These are phyloP conservation scores for Argyrosomus regius DNA, from an alignment of 2,797 vertebrate species.

Conservation along the genomic window DNA sequence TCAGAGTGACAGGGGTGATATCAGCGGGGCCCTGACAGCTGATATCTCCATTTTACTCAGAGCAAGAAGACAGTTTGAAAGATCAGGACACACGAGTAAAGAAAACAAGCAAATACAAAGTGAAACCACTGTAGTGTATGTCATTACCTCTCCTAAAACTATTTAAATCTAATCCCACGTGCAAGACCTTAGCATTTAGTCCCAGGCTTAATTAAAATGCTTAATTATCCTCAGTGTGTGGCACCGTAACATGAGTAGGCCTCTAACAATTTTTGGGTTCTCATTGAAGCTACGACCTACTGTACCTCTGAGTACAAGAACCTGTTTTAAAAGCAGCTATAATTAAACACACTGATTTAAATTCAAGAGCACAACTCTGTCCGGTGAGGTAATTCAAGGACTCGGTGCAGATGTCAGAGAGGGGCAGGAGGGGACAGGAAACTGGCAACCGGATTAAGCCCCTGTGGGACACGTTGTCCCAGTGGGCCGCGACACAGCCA, in stretches of 20 bases:
- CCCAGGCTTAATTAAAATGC: constrained; percentile 63
- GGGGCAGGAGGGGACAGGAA: constrained; percentile 64
- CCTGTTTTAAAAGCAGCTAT: constrained; percentile 55
- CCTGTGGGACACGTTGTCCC: constrained; percentile 67
- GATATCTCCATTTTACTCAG: constrained; percentile 26
- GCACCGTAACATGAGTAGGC: constrained; percentile 32
- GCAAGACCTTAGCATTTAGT: constrained; percentile 30
- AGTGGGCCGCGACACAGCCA: constrained; percentile 52
- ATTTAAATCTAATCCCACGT: constrained; percentile 48
- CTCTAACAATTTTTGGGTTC: constrained; percentile 49
- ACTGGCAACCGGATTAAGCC: constrained; percentile 70
- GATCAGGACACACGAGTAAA: not conserved
- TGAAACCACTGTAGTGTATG: constrained; percentile 10
- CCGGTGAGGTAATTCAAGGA: constrained; percentile 64
- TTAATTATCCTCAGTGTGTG: constrained; percentile 61
- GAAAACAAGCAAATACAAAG: constrained; percentile 12
- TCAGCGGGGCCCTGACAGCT: constrained; percentile 1
- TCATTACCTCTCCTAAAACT: constrained; percentile 37
- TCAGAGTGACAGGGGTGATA: constrained; percentile 25
- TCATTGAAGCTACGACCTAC: constrained; percentile 47
- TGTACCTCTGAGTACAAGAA: constrained; percentile 43
- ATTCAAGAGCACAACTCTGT: constrained; percentile 60
- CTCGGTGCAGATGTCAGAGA: constrained; percentile 54
- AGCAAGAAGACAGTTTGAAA: constrained; percentile 11
- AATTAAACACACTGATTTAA: constrained; percentile 66